Base-by-base conservation (phyloP, 2,888 invertebrate genomes). In the Acanthosepion lycidas region DNA sequence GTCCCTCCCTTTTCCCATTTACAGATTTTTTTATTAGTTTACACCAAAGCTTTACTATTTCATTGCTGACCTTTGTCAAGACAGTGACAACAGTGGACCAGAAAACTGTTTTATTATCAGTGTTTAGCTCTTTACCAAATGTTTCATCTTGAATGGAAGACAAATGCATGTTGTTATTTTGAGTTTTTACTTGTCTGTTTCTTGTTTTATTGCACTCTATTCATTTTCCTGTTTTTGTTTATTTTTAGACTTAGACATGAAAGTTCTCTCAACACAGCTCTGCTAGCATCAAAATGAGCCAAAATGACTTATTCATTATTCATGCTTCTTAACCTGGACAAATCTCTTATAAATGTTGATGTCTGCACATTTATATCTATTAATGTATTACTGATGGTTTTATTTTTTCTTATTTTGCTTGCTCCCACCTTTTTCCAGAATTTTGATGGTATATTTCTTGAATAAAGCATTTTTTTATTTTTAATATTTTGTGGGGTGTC, bases 41-140 rank as follows among this genome's bases (percentile, higher is more conserved):
- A n/a, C n/a, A n/a, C 18, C 78, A 78, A 78, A 78, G n/a, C 78
- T 78, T n/a, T n/a, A n/a, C n/a, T n/a, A 78, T 78, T 78, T 78
- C 78, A n/a, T n/a, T n/a, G 78, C n/a, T 78, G 78, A n/a, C 78
- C 78, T 78, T 78, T 78, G n/a, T 78, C n/a, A n/a, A 78, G 78
- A 78, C 12, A 12, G n/a, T 78, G n/a, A 78, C 78, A 78, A 78
- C n/a, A 5, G 78, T n/a, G 8, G n/a, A 18, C 78, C 78, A 78
- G n/a, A 64, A n/a, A 28, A 8, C 78, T 78, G 9, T 78, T 78
- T 78, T 78, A 78, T 78, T 78, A 78, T 78, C n/a, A 8, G n/a
- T 78, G n/a, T 78, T 78, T n/a, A 78, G n/a, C n/a, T 78, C n/a
- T 78, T 78, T 78, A 78, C 15, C n/a, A 78, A 78, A 78, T 78